A percentile compares a stretch with the other conserved stretches of the same genome.
These are phyloP conservation scores for Aurelia coerulea DNA, from an alignment of 30 jellyfish, hydroid and myxozoan species.

Conservation along the genomic window DNA sequence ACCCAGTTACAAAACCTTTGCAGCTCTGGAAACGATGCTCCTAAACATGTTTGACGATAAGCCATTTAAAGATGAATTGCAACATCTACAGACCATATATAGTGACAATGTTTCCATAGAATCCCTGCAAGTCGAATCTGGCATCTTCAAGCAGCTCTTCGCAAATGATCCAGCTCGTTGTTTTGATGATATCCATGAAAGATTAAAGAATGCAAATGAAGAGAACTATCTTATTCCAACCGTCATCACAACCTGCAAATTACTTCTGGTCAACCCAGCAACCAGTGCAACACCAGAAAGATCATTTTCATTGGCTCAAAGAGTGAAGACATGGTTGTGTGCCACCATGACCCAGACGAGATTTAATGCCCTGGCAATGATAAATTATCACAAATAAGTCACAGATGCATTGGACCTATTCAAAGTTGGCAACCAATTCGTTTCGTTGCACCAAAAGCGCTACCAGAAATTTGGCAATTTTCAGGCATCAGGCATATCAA, in stretches of 20 bases:
- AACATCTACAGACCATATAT: neutral
- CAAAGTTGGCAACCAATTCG: conserved; percentile 21
- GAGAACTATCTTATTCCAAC: conserved; percentile 23
- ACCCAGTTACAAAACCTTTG: conserved; percentile 52
- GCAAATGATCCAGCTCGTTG: neutral
- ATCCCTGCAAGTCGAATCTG: neutral
- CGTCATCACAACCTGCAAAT: conserved; percentile 9
- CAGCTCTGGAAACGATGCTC: conserved; percentile 50
- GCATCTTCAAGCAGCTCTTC: neutral
- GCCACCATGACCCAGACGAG: conserved; percentile 45
- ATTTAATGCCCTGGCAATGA: conserved; percentile 1
- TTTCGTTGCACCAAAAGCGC: conserved; percentile 17
- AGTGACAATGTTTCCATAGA: neutral
- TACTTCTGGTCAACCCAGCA: conserved; percentile 49
- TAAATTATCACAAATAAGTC: conserved; percentile 14
- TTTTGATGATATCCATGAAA: neutral
- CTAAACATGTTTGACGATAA: conserved; percentile 13
- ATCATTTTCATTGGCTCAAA: conserved; percentile 46
- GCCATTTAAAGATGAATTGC: conserved; percentile 3
- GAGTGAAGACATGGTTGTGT: conserved; percentile 28
- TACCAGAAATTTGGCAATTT: conserved; percentile 9
- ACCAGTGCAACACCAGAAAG: conserved; percentile 47
- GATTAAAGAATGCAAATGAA: neutral
- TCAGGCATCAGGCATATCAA: conserved; percentile 10
- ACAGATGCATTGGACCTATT: conserved; percentile 28